Conservation (phyloP, 1,140 invertebrate species). For the Plodia interpunctella region DNA sequence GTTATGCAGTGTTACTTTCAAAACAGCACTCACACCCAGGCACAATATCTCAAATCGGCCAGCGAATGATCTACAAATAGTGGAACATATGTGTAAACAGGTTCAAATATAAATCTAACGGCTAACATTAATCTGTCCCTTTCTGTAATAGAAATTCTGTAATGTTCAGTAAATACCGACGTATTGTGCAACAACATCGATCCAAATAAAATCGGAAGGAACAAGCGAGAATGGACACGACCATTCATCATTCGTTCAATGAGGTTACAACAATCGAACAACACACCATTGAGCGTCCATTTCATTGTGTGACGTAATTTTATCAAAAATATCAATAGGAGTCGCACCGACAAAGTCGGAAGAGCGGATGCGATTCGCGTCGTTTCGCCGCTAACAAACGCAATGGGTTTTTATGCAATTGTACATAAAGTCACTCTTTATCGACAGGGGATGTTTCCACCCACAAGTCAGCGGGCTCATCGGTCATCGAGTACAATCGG, state of each 20-base stretch:
- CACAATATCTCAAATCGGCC: too few species aligned
- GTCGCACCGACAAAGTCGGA: slow-evolving; percentile 66
- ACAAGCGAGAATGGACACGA: slow-evolving; percentile 31
- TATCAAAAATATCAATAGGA: slow-evolving; percentile 73
- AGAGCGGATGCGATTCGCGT: slow-evolving; percentile 73
- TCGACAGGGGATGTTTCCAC: slow-evolving; percentile 71
- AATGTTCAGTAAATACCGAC: slow-evolving; percentile 38
- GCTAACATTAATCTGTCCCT: slow-evolving; percentile 19
- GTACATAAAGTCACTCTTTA: slow-evolving; percentile 48
- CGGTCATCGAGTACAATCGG: slow-evolving; percentile 68
- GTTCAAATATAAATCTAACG: background rate
- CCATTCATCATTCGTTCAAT: slow-evolving; percentile 70
- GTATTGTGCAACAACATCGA: slow-evolving; percentile 46
- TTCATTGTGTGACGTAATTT: slow-evolving; percentile 70
- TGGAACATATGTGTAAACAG: background rate
- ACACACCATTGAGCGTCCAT: slow-evolving; percentile 57
- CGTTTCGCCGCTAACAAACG: slow-evolving; percentile 60
- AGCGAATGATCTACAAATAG: background rate
- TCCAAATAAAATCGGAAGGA: slow-evolving; percentile 60
- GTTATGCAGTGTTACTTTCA: too few species aligned
- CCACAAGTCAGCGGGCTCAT: slow-evolving; percentile 63
- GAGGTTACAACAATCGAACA: slow-evolving; percentile 66
- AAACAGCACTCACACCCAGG: too few species aligned
- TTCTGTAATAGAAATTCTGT: slow-evolving; percentile 25
- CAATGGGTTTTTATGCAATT: slow-evolving; percentile 62